Percentiles rank a stretch among this genome's conserved stretches.
Evolutionary conservation across 1,140 invertebrate genomes (phyloP).

Genomic region (Frieseomelitta varia): DNA sequence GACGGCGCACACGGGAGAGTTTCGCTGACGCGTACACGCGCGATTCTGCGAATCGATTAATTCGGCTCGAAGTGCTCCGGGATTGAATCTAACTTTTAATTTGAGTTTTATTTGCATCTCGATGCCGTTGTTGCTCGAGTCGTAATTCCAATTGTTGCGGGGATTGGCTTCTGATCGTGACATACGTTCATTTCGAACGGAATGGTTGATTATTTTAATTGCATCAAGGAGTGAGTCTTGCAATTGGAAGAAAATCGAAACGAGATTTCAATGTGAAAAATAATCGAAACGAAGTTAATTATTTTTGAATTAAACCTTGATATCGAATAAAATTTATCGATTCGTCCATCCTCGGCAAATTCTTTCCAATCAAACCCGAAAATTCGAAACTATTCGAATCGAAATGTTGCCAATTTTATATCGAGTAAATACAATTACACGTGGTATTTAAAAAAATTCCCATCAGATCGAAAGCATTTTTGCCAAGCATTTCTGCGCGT

Average conservation of each 20-base stretch:
- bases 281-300: neutral
- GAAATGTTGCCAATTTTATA: no score
- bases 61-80: neutral
- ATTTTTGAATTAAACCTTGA: neutral
- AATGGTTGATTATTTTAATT: neutral
- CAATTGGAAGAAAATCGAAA: no score
- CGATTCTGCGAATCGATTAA: neutral
- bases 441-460: no score
- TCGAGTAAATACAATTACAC: no score
- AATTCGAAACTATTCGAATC: no score
- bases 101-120: neutral
- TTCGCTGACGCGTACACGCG: neutral
- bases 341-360: no score
- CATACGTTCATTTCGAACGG: neutral
- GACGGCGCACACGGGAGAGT: no score
- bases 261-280: neutral
- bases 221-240: no score
- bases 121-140: neutral
- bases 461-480: no score
- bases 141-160: neutral
- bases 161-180: neutral
- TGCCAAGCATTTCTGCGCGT: no score
- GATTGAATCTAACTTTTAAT: neutral
- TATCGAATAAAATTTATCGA: no score
- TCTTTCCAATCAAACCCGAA: no score